Conservation (phyloP, 2,797 vertebrate species). For the Glyptemys insculpta region DNA sequence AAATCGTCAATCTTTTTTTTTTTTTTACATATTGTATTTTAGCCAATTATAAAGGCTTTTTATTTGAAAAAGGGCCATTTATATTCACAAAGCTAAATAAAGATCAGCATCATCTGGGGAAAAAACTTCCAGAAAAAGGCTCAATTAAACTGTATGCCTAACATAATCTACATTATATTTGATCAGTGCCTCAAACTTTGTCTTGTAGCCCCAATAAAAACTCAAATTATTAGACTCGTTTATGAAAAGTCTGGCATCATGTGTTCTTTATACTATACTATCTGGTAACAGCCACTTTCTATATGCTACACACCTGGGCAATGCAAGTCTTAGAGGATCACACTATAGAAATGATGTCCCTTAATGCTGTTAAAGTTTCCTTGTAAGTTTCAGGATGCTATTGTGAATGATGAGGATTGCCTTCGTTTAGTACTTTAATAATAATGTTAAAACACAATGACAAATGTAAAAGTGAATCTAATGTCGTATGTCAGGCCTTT, state of each 20-base stretch:
- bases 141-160: not conserved
- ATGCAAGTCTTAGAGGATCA: not conserved
- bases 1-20: not conserved
- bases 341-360: not conserved
- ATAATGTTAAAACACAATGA: conserved; percentile 45
- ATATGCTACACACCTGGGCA: rapidly evolving
- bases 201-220: not conserved
- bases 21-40: not conserved
- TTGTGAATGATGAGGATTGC: conserved; percentile 51
- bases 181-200: not conserved
- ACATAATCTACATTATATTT: not conserved
- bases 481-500: conserved; percentile 39
- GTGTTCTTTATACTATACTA: not conserved
- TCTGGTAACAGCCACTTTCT: not conserved
- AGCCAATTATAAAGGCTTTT: not conserved
- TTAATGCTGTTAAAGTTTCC: conserved; percentile 28
- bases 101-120: not conserved
- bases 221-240: not conserved
- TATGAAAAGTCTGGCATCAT: rapidly evolving
- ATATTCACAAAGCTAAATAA: conserved; percentile 1
- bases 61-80: not conserved
- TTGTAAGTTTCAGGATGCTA: conserved; percentile 27
- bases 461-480: conserved; percentile 60
- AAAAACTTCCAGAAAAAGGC: not conserved
- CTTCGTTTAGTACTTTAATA: conserved; percentile 42